Conservation (phyloP, 2,888 invertebrate genomes). For the Drosophila nigritarsus region DNA sequence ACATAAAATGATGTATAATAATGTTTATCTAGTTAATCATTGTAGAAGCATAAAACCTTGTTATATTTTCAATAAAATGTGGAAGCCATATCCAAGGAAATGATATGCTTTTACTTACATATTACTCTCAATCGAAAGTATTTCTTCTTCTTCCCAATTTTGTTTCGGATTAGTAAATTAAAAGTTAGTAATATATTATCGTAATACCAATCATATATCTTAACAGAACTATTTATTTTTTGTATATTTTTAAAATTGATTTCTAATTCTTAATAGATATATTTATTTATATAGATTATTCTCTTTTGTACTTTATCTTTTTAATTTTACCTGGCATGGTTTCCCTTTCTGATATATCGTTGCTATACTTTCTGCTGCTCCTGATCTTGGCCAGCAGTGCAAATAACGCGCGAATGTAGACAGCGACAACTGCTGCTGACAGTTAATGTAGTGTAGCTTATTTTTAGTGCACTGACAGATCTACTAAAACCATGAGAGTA, state of each 20-base stretch:
- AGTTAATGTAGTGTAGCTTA: constrained; percentile 51
- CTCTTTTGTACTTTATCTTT: too few relatives aligned
- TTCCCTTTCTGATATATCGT: constrained; percentile 4
- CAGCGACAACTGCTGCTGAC: constrained; percentile 7
- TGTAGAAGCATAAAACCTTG: background rate
- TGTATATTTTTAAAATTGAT: too few relatives aligned
- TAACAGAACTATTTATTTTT: too few relatives aligned
- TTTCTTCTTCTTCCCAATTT: too few relatives aligned
- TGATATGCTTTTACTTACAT: background rate
- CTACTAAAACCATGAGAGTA: constrained; percentile 15
- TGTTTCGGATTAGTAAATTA: too few relatives aligned
- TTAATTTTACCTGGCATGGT: constrained; percentile 1
- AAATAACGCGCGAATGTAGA: constrained; percentile 7
- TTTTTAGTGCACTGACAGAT: constrained; percentile 40
- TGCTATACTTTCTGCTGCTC: constrained; percentile 12
- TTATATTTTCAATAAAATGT: background rate
- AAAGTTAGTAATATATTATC: too few relatives aligned
- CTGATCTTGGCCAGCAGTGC: constrained; percentile 47
- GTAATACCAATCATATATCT: too few relatives aligned
- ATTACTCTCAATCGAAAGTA: too few relatives aligned
- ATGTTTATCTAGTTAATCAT: background rate
- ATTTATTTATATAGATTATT: too few relatives aligned
- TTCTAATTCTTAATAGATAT: too few relatives aligned
- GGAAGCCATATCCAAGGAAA: background rate
- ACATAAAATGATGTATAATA: background rate